Evolutionary conservation across 1,140 invertebrate genomes (phyloP).

Genomic region (Armadillidium nasatum): DNA sequence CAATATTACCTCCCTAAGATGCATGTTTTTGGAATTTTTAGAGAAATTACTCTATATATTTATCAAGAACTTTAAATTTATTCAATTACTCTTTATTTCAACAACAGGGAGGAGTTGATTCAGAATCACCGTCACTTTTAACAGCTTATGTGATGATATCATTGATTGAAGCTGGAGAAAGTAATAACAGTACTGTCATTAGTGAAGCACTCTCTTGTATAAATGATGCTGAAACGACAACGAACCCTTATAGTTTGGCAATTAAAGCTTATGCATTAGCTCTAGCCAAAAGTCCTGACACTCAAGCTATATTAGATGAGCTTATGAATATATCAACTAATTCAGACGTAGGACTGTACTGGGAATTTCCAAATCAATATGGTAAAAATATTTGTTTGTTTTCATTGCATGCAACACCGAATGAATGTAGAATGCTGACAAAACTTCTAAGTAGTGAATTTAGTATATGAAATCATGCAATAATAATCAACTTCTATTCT

Average conservation of each 20-base stretch:
- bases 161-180: slow-evolving; percentile 32
- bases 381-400: neutral
- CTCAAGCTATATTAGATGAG: slow-evolving; percentile 34
- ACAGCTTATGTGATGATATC: slow-evolving; percentile 59
- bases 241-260: slow-evolving; percentile 62
- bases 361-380: slow-evolving; percentile 45
- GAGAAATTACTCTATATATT: too few relatives aligned
- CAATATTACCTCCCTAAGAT: too few relatives aligned
- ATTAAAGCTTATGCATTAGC: slow-evolving; percentile 60
- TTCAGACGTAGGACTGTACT: slow-evolving; percentile 50
- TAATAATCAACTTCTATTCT: too few relatives aligned
- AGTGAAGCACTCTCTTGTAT: slow-evolving; percentile 18
- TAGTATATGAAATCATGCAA: too few relatives aligned
- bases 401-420: too few relatives aligned
- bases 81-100: too few relatives aligned
- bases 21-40: too few relatives aligned
- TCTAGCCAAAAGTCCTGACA: slow-evolving; percentile 51
- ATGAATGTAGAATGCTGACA: too few relatives aligned
- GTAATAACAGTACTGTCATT: slow-evolving; percentile 1
- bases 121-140: slow-evolving; percentile 45
- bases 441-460: too few relatives aligned
- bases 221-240: slow-evolving; percentile 37
- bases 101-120: too few relatives aligned
- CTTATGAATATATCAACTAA: slow-evolving; percentile 39
- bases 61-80: too few relatives aligned